These are phyloP conservation scores for Macroglossus sobrinus DNA, from an alignment of 2,113 vertebrate species.

Conservation along the genomic window DNA sequence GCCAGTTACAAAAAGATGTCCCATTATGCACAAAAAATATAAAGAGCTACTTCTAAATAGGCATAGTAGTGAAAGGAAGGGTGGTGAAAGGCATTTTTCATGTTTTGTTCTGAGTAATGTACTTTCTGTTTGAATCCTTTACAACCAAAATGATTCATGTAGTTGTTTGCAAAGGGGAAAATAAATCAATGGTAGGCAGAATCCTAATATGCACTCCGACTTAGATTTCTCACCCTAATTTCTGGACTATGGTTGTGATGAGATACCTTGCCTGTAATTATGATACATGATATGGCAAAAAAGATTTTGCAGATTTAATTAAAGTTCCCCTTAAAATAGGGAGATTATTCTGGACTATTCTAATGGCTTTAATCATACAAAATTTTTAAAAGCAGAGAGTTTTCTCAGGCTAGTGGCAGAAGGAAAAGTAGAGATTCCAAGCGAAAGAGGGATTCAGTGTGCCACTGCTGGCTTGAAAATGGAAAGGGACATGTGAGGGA, in stretches of 20 bases:
- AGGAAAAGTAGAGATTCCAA: not conserved
- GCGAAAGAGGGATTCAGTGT: not conserved
- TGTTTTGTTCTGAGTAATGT: not conserved
- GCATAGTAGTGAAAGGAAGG: not conserved
- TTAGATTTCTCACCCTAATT: not conserved
- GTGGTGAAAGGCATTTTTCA: not conserved
- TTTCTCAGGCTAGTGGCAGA: not conserved
- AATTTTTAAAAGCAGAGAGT: slow-evolving; percentile 1
- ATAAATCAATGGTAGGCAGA: not conserved
- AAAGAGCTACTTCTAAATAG: not conserved
- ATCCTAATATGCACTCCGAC: not conserved
- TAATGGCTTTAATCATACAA: not conserved
- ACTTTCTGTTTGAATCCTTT: not conserved
- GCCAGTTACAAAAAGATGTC: slow-evolving; percentile 17
- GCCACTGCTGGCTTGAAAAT: not conserved
- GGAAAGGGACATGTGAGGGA: not conserved
- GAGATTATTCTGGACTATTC: not conserved
- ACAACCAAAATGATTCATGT: slow-evolving; percentile 7
- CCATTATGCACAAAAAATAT: not conserved
- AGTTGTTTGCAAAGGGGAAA: not conserved
- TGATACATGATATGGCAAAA: slow-evolving; percentile 18
- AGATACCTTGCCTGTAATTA: not conserved
- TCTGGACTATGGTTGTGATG: not conserved
- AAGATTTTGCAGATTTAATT: slow-evolving; percentile 35
- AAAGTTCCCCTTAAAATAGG: slow-evolving; percentile 23